These are phyloP conservation scores for Zophobas atratus DNA, from an alignment of 1,140 invertebrate genomes.

Conservation along the genomic window DNA sequence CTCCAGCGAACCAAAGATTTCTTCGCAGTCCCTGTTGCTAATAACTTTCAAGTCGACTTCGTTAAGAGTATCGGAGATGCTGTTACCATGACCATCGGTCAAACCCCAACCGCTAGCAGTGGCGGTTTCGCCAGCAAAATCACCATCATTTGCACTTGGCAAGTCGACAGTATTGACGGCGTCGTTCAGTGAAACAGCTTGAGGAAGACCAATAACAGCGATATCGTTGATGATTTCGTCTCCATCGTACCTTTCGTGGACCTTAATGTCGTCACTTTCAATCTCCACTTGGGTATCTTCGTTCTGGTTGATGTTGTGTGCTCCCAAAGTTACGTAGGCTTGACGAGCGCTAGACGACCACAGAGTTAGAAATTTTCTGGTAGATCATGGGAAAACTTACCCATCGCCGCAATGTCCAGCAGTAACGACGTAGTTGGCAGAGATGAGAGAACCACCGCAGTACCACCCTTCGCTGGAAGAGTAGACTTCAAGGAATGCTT, in stretches of 20 bases:
- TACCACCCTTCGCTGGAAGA: slow-evolving; percentile 37
- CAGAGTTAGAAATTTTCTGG: not conserved
- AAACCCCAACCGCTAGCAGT: slow-evolving; percentile 66
- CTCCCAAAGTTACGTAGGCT: slow-evolving; percentile 56
- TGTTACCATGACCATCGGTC: slow-evolving; percentile 62
- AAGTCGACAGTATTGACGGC: slow-evolving; percentile 54
- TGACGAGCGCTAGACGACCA: slow-evolving; percentile 43
- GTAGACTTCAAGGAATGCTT: slow-evolving; percentile 63
- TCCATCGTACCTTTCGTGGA: slow-evolving; percentile 69
- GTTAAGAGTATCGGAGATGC: slow-evolving; percentile 40
- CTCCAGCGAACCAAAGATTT: slow-evolving; percentile 36
- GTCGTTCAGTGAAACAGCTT: slow-evolving; percentile 54
- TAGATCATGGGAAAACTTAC: slow-evolving; percentile 35
- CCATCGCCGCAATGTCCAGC: slow-evolving; percentile 73
- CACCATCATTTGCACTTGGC: slow-evolving; percentile 61
- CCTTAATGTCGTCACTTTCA: slow-evolving; percentile 61
- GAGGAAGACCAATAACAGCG: slow-evolving; percentile 69
- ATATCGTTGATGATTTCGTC: slow-evolving; percentile 69
- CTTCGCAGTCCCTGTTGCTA: slow-evolving; percentile 38
- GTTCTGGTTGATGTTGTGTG: slow-evolving; percentile 54
- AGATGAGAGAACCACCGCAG: slow-evolving; percentile 73
- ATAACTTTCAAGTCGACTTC: slow-evolving; percentile 47
- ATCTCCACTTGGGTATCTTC: slow-evolving; percentile 62
- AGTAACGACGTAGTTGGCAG: slow-evolving; percentile 72
- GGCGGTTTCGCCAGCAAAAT: slow-evolving; percentile 62